phyloP scores from a whole-genome alignment of 1,140 invertebrate species.

The Achatina immaculata region DNA sequence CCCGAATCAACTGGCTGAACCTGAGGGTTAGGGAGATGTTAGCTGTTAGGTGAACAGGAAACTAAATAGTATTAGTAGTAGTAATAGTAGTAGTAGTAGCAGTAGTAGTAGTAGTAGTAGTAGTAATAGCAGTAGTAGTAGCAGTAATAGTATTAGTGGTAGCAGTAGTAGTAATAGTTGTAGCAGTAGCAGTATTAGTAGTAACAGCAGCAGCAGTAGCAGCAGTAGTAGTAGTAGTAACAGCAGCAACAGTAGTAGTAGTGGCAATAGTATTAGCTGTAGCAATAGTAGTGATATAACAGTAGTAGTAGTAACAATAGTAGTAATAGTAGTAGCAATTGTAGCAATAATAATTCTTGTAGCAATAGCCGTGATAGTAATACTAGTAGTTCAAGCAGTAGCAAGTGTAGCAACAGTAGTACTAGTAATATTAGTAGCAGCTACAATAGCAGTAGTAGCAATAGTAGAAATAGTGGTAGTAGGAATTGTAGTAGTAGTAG shows the following conservation, averaged over 20 bases:
- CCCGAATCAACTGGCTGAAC: conserved; percentile 65
- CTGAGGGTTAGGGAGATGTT: conserved; percentile 43
- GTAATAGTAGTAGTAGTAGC: conserved; percentile 18
- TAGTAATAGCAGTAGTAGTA: conserved; percentile 2
- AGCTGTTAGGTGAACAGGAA: no score
- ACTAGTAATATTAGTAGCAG: not conserved
- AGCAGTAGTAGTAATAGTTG: no score
- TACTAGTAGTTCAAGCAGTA: not conserved
- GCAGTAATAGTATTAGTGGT: not conserved
- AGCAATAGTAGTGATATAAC: not conserved
- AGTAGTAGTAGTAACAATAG: not conserved
- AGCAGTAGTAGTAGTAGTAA: not conserved
- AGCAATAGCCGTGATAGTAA: not conserved
- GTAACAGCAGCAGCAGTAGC: not conserved
- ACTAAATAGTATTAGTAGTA: conserved; percentile 17
- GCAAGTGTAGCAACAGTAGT: not conserved
- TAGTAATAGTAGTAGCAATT: not conserved
- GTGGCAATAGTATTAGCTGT: no score
- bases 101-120: conserved; percentile 8
- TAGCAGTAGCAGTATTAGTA: no score
- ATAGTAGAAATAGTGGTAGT: no score
- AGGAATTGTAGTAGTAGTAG: no score
- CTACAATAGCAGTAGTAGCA: no score
- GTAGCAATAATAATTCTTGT: not conserved
- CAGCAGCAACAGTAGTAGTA: not conserved